Evolutionary conservation across 2,888 invertebrate species (phyloP), one percentile per base, ranked within the genome.

Genomic region (Sepioteuthis lessoniana): DNA sequence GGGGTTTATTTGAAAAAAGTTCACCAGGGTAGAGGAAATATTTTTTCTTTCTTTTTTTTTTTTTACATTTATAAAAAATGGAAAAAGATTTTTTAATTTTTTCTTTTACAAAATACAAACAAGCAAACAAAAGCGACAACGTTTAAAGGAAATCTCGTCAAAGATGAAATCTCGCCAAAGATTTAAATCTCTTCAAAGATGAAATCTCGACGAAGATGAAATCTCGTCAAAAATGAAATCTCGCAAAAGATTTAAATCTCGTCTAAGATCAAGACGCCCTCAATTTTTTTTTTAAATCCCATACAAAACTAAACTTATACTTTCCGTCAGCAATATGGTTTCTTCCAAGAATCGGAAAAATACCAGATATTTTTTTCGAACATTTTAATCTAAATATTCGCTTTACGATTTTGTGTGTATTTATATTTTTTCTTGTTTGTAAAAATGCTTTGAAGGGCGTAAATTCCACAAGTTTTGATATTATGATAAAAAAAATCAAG

Each of bases 81-180:
- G n/a, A 76, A 76, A 76, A n/a, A 76, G n/a, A 35, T 1, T 35
- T 76, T 76, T 35, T 35, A 10, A 13, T 55, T 55, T 76, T 76
- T n/a, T 35, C 19, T 76, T 76, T 76, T 76, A 76, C 76, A 76
- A 76, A 76, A 76, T n/a, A 76, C 76, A 76, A 76, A 76, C 76
- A 76, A 76, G 76, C 76, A 76, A 76, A 76, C 76, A 76, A 76
- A 76, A 76, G 76, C 76, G 76, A 76, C 76, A 76, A 76, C 76
- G 76, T 76, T 76, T 35, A 76, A 76, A 76, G 16, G 76, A 76
- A 13, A 76, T 76, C 76, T 76, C 76, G 76, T 19, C 76, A 35
- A 76, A n/a, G 76, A 35, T 76, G 35, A 76, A 76, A 76, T 76
- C 76, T 76, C 76, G 76, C 3, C 76, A 76, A 76, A n/a, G 76